Evolutionary conservation across 2,888 invertebrate genomes (phyloP).

Genomic region (Coenonympha arcania): DNA sequence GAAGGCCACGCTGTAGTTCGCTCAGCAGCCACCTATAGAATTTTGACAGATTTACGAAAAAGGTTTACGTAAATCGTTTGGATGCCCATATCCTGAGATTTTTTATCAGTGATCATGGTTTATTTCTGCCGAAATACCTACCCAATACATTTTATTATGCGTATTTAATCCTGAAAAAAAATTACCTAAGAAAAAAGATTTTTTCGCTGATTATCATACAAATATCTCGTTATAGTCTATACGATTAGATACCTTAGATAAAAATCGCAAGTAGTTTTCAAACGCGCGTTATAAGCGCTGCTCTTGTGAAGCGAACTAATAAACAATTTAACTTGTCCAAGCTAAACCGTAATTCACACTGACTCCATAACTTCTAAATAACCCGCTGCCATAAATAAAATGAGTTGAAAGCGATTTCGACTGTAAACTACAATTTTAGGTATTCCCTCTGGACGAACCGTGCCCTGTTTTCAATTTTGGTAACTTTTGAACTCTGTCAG

Average conservation of each 20-base stretch:
- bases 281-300: neutral
- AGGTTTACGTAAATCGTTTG: too few species aligned
- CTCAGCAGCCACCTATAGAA: too few species aligned
- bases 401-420: slow-evolving; percentile 10
- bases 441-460: neutral
- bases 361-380: slow-evolving; percentile 30
- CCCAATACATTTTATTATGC: too few species aligned
- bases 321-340: slow-evolving; percentile 2
- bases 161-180: too few species aligned
- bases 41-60: too few species aligned
- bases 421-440: slow-evolving; percentile 8
- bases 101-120: too few species aligned
- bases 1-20: too few species aligned
- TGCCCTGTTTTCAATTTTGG: neutral
- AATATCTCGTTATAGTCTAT: too few species aligned
- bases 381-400: slow-evolving; percentile 31
- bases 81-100: too few species aligned
- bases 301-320: neutral
- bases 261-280: neutral
- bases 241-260: neutral
- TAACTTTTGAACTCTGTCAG: neutral
- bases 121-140: too few species aligned
- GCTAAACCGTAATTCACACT: slow-evolving; percentile 29
- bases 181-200: too few species aligned
- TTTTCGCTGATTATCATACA: too few species aligned